These are phyloP conservation scores for Cebus imitator DNA, from an alignment of 2,113 vertebrate species.

Conservation along the genomic window DNA sequence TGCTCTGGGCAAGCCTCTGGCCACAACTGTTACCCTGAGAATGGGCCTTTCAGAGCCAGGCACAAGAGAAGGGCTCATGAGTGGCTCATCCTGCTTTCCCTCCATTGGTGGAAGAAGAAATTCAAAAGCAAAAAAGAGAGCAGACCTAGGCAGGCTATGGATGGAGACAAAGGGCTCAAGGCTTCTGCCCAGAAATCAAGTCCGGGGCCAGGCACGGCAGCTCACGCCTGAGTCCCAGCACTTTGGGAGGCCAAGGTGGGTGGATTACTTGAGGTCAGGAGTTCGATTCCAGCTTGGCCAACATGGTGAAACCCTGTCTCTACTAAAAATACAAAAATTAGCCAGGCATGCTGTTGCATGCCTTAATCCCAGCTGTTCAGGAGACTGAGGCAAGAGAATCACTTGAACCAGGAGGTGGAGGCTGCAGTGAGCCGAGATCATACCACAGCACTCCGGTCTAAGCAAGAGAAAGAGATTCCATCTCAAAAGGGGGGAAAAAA, in stretches of 20 bases:
- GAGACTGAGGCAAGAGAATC: too few species aligned
- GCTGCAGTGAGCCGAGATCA: too few species aligned
- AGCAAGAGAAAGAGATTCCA: too few species aligned
- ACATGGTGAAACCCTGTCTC: too few species aligned
- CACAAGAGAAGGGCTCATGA: rapidly evolving
- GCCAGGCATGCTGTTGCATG: too few species aligned
- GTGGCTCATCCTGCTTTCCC: neutral
- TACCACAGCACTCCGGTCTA: too few species aligned
- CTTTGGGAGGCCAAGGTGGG: neutral
- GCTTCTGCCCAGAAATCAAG: neutral
- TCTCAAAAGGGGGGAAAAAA: too few species aligned
- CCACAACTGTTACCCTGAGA: neutral
- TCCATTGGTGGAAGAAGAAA: neutral
- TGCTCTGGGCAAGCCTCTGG: neutral
- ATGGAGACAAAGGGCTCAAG: neutral
- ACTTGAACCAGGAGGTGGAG: too few species aligned
- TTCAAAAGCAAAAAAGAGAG: neutral
- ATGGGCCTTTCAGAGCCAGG: neutral
- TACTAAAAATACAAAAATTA: too few species aligned
- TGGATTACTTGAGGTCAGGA: neutral
- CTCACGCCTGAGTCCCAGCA: too few species aligned
- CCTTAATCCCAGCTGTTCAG: too few species aligned
- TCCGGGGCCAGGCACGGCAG: neutral
- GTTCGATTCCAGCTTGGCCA: neutral
- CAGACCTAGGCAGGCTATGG: neutral